Percentiles rank a stretch among this genome's conserved stretches.
Conservation (phyloP, 1,140 invertebrate genomes). For the Cydia splendana region DNA sequence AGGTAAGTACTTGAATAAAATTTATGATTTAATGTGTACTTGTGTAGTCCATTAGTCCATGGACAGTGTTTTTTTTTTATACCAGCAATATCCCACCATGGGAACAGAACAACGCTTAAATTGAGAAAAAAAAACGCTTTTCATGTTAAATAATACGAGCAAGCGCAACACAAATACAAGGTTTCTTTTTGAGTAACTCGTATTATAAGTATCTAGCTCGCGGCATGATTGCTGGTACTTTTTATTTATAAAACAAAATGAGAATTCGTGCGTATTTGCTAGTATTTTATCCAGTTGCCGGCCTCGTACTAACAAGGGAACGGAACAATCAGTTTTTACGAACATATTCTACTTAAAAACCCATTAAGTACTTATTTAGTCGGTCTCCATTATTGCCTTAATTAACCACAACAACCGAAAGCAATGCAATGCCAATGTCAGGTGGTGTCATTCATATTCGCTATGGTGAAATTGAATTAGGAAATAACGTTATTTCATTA, state of each 20-base stretch:
- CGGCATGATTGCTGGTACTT: too few species aligned
- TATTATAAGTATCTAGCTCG: too few species aligned
- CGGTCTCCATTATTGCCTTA: conserved; percentile 1
- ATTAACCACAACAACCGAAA: conserved; percentile 28
- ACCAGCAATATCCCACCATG: too few species aligned
- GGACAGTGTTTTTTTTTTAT: too few species aligned
- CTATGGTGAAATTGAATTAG: conserved; percentile 26
- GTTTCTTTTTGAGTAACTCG: too few species aligned
- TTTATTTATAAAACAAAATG: too few species aligned
- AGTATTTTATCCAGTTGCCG: background rate
- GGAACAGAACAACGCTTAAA: too few species aligned
- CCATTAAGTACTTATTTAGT: conserved; percentile 3
- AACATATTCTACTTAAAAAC: conserved; percentile 28
- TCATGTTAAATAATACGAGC: too few species aligned
- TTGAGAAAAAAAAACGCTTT: too few species aligned
- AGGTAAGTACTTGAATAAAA: background rate
- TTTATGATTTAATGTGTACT: too few species aligned
- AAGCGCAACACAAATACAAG: too few species aligned
- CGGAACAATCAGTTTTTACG: conserved; percentile 21
- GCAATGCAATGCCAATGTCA: conserved; percentile 31
- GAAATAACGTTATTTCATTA: conserved; percentile 15
- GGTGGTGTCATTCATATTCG: background rate
- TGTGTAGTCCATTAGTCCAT: too few species aligned
- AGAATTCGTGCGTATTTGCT: background rate
- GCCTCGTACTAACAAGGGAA: conserved; percentile 22